Base-by-base conservation (phyloP, 2,113 vertebrate species). In the Paramormyrops kingsleyae region DNA sequence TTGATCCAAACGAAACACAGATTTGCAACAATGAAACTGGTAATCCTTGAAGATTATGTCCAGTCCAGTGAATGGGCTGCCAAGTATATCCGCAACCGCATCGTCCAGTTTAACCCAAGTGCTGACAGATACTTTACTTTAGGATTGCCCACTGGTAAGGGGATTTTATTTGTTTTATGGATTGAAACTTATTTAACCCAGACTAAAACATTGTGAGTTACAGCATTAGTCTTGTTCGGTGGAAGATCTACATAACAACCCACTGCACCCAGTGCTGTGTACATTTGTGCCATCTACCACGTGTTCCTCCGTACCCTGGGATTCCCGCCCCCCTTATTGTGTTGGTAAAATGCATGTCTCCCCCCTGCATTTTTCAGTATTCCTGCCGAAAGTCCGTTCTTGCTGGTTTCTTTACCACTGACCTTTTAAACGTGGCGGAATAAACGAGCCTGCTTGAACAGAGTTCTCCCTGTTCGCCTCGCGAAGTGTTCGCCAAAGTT, bases 51-150 rank as follows among this genome's bases (percentile, higher is more conserved):
- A 89, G 97, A 99, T 90, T 99, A 99, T 90, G 96, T 98, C 46
- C 94, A 96, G 94, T 97, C 98, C 88, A 99, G 98, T 86, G 97
- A 99, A 92, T 99, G 98, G 98, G 98, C 98, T 90, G 98, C 98
- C 44, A 99, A 98, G 91, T 99, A 99, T 92, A 99, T 99, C 93
- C 96, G 98, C 89, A 99, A 99, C 94, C 95, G 96, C 90, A 99
- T 99, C 92, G 93, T 99, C 93, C 96, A 97, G 62, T 99, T 99
- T 94, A 96, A 96, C 88, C 98, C 98, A 10, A 96, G 94, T 27
- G 95, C 96, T 89, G 96, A 97, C 87, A 96, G 95, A 56, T 98
- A 96, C 86, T 99, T 99, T 92, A 98, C 97, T 0, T 94, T 99
- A 91, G 98, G 98, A 35, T 93, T 99, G 84, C 98, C 98, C 1